Evolutionary conservation across 2,113 vertebrate species (phyloP).

Genomic region (Pituophis catenifer): DNA sequence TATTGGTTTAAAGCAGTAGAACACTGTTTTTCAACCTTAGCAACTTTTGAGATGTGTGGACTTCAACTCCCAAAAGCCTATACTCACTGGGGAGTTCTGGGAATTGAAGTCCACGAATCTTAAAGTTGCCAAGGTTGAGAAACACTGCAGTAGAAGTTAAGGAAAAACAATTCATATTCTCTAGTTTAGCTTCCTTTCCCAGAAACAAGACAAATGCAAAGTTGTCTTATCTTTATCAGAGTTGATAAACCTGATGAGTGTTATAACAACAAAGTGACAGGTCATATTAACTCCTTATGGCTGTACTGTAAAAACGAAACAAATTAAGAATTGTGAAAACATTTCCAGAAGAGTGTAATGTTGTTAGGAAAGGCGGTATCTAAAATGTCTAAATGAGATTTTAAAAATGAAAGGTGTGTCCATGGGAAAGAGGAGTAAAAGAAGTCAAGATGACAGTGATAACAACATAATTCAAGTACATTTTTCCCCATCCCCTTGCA

Average conservation of each 20-base stretch:
- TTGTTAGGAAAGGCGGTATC: neutral
- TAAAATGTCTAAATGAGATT: neutral
- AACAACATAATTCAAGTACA: neutral
- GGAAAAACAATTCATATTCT: neutral
- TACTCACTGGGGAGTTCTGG: no score
- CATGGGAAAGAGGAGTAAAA: neutral
- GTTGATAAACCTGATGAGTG: neutral
- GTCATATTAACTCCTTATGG: neutral
- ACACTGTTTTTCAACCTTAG: neutral
- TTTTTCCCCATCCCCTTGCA: neutral
- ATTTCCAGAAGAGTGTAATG: neutral
- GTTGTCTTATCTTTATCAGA: neutral
- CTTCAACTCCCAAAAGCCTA: no score
- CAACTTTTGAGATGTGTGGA: no score
- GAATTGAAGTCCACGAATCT: neutral
- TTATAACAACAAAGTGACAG: neutral
- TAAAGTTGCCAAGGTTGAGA: neutral
- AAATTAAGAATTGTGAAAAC: neutral
- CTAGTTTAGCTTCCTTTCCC: neutral
- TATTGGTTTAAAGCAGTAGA: neutral
- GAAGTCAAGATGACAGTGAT: neutral
- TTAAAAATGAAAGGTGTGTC: neutral
- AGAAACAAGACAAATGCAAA: neutral
- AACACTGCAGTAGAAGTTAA: neutral
- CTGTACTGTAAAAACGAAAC: neutral